Evolutionary conservation across 2,888 invertebrate species (phyloP), one percentile per base, ranked within the genome.

Genomic region (Ichneumoninae sp.): DNA sequence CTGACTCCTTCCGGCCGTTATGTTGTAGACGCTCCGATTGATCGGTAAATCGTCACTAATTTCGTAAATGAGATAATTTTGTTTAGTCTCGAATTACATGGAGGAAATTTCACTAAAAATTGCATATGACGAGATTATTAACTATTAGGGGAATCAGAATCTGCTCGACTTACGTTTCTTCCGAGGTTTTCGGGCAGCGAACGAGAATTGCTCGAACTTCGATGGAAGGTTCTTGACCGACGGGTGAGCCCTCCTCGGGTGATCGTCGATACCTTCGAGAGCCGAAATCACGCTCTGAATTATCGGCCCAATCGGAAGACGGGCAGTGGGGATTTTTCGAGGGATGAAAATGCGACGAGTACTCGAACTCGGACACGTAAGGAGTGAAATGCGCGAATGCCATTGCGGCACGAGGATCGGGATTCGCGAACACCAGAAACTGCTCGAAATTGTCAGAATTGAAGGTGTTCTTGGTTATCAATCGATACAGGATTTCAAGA

Each of bases 251-350:
- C 65, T 84, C 83, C 44, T 87, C 85, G 36, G 86, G 82, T 0
- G 83, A 83, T 54, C 85, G 69, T 33, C 74, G 75, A 26, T 71
- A 74, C 68, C 81, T 76, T 60, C 69, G 10, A 13, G 71, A 47
- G 26, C 52, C 50, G 8, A 66, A 80, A 47, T 81, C 13, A 10
- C 5, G 0, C 33, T 47, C 52, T 3, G 60, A 36, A 26, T 52
- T 63, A n/a, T 54, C 74, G 0, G 81, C 40, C 78, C 79, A 86
- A 65, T 75, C 77, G n/a, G 57, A 57, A 26, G 81, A 86, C 1
- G 74, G 70, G 63, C 91, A 90, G 22, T 86, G 81, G 0, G 90
- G 90, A 85, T 91, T 91, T 66, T 83, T 87, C 60, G 90, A 89
- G 10, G 91, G 91, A 83, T 91, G 91, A 60, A 87, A 85, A 16